Percentiles rank a stretch among this genome's conserved stretches.
Conservation (phyloP, 64 coral and sea anemone genomes). For the Stylophora pistillata region DNA sequence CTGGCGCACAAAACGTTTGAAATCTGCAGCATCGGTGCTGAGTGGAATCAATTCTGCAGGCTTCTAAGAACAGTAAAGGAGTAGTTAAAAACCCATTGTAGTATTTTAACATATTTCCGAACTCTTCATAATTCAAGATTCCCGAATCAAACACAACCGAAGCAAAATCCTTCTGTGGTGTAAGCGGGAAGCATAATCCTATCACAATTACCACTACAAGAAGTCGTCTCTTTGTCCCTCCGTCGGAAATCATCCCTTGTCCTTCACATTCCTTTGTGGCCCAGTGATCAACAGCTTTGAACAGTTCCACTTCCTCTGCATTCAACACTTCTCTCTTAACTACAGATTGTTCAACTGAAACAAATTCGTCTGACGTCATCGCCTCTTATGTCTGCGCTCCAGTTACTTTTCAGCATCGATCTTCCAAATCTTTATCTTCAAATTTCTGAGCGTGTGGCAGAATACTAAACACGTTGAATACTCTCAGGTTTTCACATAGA, state of each 20-base stretch:
- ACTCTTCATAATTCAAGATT: background rate
- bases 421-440: conserved; percentile 41
- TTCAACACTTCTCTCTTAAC: background rate
- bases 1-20: background rate
- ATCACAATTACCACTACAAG: too few species aligned
- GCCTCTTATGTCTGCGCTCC: background rate
- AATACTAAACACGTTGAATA: conserved; percentile 11
- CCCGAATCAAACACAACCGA: too few species aligned
- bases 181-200: too few species aligned
- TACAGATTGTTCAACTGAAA: conserved; percentile 3
- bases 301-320: conserved; percentile 6
- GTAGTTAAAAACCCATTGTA: background rate
- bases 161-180: too few species aligned
- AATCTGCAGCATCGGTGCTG: background rate
- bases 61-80: background rate
- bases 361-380: conserved; percentile 18
- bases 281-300: conserved; percentile 23
- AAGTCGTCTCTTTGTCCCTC: too few species aligned
- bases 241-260: too few species aligned
- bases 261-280: too few species aligned
- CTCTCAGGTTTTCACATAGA: background rate
- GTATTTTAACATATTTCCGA: background rate
- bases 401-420: conserved; percentile 32
- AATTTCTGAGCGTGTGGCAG: conserved; percentile 29
- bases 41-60: background rate